A percentile compares a stretch with the other conserved stretches of the same genome.
Evolutionary conservation across 2,797 vertebrate genomes (phyloP).

Genomic region (Sphenopsis melanotis): DNA sequence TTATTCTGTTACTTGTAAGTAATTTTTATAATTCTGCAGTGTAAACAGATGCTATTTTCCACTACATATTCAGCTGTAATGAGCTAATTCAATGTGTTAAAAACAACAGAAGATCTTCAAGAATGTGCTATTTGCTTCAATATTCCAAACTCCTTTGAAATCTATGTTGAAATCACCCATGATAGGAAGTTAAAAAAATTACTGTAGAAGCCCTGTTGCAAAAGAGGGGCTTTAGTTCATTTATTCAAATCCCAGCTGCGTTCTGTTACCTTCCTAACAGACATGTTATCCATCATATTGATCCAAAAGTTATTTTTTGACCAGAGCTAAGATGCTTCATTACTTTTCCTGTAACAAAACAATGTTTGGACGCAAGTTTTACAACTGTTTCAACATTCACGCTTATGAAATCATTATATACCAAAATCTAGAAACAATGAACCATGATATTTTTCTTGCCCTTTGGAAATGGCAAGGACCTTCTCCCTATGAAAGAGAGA

Average conservation of each 20-base stretch:
- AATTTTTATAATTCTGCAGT: conserved; percentile 74
- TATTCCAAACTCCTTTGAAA: conserved; percentile 44
- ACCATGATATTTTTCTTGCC: not conserved
- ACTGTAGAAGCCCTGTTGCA: not conserved
- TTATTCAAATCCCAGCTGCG: not conserved
- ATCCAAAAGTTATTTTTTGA: not conserved
- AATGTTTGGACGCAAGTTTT: not conserved
- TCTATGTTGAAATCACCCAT: conserved; percentile 13
- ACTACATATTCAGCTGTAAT: conserved; percentile 64
- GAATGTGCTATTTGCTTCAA: conserved; percentile 44
- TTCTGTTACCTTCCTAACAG: not conserved
- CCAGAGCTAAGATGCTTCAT: not conserved
- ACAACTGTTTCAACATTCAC: not conserved
- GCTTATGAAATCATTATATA: not conserved
- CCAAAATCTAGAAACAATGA: not conserved
- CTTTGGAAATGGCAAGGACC: not conserved
- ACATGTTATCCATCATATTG: not conserved
- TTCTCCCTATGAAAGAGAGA: not conserved
- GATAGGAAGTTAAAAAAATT: not conserved
- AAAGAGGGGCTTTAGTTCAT: not conserved
- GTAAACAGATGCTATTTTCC: conserved; percentile 73
- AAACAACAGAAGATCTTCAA: conserved; percentile 66
- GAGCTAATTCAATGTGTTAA: conserved; percentile 68
- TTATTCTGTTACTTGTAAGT: conserved; percentile 74
- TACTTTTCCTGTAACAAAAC: not conserved